Evolutionary conservation across 2,113 vertebrate genomes (phyloP).

Genomic region (Pollimyrus isidori): DNA sequence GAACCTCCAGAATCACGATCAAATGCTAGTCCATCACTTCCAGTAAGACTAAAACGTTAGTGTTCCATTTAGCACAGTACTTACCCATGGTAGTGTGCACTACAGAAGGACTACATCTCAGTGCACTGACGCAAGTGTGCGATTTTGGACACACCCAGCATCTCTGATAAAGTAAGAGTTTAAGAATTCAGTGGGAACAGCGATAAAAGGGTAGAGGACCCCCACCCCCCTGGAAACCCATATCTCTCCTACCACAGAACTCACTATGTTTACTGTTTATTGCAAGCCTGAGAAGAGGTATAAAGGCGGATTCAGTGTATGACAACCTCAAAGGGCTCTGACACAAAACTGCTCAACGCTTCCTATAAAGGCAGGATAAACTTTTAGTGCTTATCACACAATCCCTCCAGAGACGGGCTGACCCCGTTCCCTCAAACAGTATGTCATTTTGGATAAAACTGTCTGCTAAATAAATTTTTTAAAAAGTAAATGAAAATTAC

Average conservation of each 20-base stretch:
- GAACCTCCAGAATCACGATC: no score
- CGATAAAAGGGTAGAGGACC: background rate
- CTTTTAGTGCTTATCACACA: background rate
- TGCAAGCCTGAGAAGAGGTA: background rate
- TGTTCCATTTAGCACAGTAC: no score
- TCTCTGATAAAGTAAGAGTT: background rate
- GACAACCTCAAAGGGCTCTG: background rate
- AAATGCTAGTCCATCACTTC: no score
- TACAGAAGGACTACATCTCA: no score
- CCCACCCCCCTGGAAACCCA: background rate
- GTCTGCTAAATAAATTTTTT: background rate
- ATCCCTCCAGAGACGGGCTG: background rate
- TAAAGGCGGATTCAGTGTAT: background rate
- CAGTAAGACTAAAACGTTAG: no score
- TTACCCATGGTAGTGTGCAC: no score
- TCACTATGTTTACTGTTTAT: no score
- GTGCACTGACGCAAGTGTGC: no score
- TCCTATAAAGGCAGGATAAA: background rate
- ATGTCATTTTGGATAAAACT: background rate
- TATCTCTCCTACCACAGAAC: background rate
- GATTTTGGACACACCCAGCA: no score
- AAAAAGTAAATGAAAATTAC: background rate
- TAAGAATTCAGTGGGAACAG: background rate
- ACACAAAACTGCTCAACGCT: background rate
- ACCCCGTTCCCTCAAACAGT: background rate